Evolutionary conservation across 2,113 vertebrate genomes (phyloP).

Genomic region (Spea bombifrons): DNA sequence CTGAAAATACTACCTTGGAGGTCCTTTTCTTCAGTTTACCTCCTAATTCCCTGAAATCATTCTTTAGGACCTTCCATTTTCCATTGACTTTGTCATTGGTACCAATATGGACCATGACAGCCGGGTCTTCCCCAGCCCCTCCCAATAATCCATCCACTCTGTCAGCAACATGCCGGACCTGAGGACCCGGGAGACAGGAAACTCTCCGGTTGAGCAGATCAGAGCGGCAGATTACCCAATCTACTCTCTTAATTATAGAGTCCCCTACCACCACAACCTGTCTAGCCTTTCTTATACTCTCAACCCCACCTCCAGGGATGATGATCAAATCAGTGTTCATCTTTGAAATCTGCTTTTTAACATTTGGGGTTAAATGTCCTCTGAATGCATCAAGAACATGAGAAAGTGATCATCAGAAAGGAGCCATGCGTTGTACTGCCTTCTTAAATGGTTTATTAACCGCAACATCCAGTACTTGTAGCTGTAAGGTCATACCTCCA

Average conservation of each 20-base stretch:
- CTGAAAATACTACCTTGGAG: too few species aligned
- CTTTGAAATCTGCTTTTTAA: too few species aligned
- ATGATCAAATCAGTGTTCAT: too few species aligned
- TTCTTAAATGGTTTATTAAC: too few species aligned
- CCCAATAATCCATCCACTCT: not conserved
- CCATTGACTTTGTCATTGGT: too few species aligned
- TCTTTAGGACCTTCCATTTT: not conserved
- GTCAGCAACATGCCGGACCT: not conserved
- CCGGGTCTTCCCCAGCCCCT: not conserved
- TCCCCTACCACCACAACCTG: constrained; percentile 4
- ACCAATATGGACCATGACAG: not conserved
- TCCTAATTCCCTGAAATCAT: constrained; percentile 2
- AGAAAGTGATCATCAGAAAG: too few species aligned
- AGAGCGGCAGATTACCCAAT: not conserved
- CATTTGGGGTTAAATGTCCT: too few species aligned
- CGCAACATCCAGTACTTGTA: too few species aligned
- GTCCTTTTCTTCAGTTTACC: not conserved
- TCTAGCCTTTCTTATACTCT: not conserved
- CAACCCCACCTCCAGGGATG: not conserved
- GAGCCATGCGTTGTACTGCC: too few species aligned
- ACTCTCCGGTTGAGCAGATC: not conserved
- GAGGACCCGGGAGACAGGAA: not conserved
- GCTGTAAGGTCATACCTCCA: too few species aligned
- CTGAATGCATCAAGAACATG: too few species aligned
- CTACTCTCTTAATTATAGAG: not conserved